Conservation (phyloP, 2,888 invertebrate species). For the Drosophila diplacantha region DNA sequence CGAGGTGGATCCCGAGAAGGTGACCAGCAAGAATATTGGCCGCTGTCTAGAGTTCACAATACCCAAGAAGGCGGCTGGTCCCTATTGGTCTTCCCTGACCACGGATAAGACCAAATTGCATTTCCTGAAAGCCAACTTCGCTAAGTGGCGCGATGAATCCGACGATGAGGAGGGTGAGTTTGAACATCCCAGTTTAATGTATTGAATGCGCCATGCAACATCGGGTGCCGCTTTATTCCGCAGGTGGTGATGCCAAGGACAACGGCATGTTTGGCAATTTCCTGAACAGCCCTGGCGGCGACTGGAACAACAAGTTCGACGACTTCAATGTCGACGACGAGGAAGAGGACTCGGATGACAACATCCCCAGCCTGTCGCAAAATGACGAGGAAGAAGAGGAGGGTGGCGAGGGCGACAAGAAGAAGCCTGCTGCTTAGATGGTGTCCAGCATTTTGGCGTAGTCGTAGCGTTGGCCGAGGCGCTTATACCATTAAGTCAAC, state of each 20-base stretch:
- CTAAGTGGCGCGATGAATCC: constrained; percentile 98
- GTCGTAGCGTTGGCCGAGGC: constrained; percentile 57
- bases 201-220: neutral
- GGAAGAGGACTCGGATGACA: constrained; percentile 86
- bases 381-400: constrained; percentile 74
- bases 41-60: constrained; percentile 87
- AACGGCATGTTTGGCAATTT: constrained; percentile 60
- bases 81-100: constrained; percentile 93
- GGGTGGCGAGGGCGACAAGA: constrained; percentile 70
- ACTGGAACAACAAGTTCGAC: constrained; percentile 80
- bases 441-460: constrained; percentile 53
- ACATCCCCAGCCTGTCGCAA: constrained; percentile 76
- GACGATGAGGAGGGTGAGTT: constrained; percentile 85
- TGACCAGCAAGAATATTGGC: constrained; percentile 84
- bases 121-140: constrained; percentile 98
- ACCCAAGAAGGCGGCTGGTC: constrained; percentile 83
- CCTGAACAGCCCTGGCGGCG: constrained; percentile 55
- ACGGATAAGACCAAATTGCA: constrained; percentile 93
- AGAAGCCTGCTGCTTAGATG: constrained; percentile 53
- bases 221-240: neutral
- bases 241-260: constrained; percentile 44
- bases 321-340: constrained; percentile 83
- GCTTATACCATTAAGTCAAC: constrained; percentile 57
- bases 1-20: constrained; percentile 89
- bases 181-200: neutral